A percentile compares a stretch with the other conserved stretches of the same genome.
phyloP scores from a whole-genome alignment of 2,888 invertebrate species.

The Morpho deidamia region DNA sequence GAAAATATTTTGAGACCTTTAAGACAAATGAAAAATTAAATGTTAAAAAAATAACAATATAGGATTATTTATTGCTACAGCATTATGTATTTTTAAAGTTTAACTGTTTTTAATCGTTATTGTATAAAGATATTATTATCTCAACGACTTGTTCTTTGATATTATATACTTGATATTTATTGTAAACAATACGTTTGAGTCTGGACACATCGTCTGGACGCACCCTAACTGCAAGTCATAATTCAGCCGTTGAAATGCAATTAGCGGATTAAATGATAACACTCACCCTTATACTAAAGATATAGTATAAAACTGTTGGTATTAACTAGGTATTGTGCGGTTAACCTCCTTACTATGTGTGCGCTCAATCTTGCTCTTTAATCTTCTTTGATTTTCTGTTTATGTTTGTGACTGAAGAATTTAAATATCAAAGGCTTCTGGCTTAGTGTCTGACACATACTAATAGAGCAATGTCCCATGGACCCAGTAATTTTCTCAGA shows the following conservation, averaged over 20 bases:
- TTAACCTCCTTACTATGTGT: no score
- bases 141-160: neutral
- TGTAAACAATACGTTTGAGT: neutral
- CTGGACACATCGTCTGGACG: conserved; percentile 3
- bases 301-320: conserved; percentile 18
- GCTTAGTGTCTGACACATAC: no score
- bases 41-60: no score
- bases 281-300: conserved; percentile 35
- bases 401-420: neutral
- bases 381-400: neutral
- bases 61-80: no score
- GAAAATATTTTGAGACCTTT: no score
- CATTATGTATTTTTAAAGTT: no score
- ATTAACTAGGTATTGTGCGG: neutral
- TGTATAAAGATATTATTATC: no score
- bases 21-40: no score
- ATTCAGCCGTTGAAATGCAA: conserved; percentile 61
- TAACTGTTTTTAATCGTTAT: no score
- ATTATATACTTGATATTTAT: neutral
- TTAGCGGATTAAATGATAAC: conserved; percentile 65
- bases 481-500: no score
- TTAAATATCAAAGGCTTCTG: neutral
- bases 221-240: conserved; percentile 35
- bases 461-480: no score
- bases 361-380: no score